These are phyloP conservation scores for Manduca sexta DNA, from an alignment of 1,140 invertebrate genomes.

Conservation along the genomic window DNA sequence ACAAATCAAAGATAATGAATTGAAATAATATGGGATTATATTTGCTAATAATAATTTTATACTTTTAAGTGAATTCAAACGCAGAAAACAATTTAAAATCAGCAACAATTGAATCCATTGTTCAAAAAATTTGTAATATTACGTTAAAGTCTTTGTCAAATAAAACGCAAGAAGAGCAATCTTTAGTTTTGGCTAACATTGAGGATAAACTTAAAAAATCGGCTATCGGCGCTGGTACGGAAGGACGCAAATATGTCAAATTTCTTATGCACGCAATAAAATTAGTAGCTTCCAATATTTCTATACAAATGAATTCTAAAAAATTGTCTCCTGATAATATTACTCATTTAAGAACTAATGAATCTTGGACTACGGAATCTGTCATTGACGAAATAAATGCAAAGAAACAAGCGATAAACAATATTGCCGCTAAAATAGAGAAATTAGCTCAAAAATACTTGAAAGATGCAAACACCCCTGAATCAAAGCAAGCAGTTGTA, in stretches of 20 bases:
- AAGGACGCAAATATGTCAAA: conserved; percentile 25
- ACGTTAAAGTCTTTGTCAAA: conserved; percentile 19
- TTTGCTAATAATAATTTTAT: background rate
- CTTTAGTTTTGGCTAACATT: conserved; percentile 21
- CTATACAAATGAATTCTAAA: too few relatives aligned
- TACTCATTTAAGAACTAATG: too few relatives aligned
- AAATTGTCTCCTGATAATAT: too few relatives aligned
- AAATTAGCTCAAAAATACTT: conserved; percentile 11
- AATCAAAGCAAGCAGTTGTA: conserved; percentile 11
- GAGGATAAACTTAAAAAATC: conserved; percentile 28
- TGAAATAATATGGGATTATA: too few relatives aligned
- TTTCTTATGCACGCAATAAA: conserved; percentile 32
- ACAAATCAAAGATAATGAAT: background rate
- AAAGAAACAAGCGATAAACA: conserved; percentile 3
- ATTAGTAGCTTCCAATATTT: conserved; percentile 11
- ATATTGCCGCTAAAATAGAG: conserved; percentile 20
- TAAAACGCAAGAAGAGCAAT: conserved; percentile 13
- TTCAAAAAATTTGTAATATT: conserved; percentile 35
- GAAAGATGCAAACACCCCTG: conserved; percentile 11
- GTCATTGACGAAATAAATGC: background rate
- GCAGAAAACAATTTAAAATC: conserved; percentile 1
- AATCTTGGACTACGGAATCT: background rate
- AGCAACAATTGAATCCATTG: conserved; percentile 17
- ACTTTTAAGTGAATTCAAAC: background rate
- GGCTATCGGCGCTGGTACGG: conserved; percentile 11